Evolutionary conservation across 2,888 invertebrate species (phyloP).

Genomic region (Brachyopa scutellaris): DNA sequence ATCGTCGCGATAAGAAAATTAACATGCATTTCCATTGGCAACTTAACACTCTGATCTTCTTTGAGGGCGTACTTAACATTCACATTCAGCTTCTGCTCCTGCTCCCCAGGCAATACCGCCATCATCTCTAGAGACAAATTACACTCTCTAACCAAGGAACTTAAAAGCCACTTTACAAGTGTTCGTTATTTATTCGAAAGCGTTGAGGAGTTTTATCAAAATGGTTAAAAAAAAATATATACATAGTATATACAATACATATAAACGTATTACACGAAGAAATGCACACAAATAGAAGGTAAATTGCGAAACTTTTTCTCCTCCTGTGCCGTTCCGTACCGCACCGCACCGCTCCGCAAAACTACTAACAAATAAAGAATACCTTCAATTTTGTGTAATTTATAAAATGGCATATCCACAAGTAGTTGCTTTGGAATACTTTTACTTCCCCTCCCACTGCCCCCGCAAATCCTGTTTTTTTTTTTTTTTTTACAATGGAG

Average conservation of each 20-base stretch:
- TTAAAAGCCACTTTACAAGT: conserved; percentile 69
- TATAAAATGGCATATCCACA: conserved; percentile 73
- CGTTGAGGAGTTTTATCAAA: conserved; percentile 69
- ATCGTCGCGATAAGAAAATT: conserved; percentile 57
- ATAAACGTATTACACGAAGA: conserved; percentile 55
- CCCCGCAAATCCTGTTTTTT: too few species aligned
- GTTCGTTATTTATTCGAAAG: conserved; percentile 67
- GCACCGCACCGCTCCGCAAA: neutral
- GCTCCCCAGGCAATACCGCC: neutral
- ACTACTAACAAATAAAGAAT: conserved; percentile 68
- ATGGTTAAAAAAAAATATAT: conserved; percentile 47
- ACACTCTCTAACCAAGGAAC: conserved; percentile 46
- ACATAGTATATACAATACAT: too few species aligned
- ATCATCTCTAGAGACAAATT: conserved; percentile 59
- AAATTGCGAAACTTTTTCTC: conserved; percentile 66
- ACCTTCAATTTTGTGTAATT: conserved; percentile 72
- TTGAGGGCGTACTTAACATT: conserved; percentile 34
- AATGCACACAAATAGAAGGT: conserved; percentile 59
- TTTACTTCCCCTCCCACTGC: neutral
- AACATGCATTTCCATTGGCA: conserved; percentile 41
- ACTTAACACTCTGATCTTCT: conserved; percentile 51
- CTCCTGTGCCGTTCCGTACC: neutral
- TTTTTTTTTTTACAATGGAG: too few species aligned
- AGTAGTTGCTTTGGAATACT: conserved; percentile 68
- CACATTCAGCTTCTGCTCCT: conserved; percentile 9